Evolutionary conservation across 2,113 vertebrate species (phyloP), one percentile per base, ranked within the genome.

Genomic region (Ammodytes dubius): DNA sequence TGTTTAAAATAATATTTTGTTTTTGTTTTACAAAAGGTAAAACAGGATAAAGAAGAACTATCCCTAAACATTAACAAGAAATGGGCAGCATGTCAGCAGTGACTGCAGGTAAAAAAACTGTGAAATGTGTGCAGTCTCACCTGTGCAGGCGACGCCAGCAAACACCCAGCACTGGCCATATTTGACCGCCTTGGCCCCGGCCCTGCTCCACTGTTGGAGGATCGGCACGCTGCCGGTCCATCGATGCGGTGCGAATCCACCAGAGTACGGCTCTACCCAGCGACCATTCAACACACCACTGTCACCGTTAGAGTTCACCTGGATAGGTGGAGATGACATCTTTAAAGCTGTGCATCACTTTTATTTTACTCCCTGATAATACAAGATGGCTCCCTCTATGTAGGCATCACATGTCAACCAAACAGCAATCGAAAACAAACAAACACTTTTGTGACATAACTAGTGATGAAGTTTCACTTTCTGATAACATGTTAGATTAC

Each of bases 161-260:
- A 95, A 96, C 81, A 96, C 95, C 95, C 95, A 96, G 79, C 95
- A 96, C 90, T 96, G 95, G 6, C 95, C 95, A 8, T 95, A 96
- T 53, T 91, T 94, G 14, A 96, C 95, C 0, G 72, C 77, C 45
- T 42, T 75, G 19, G 45, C 78, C 3, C 94, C 90, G 0, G 74
- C 46, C 19, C 90, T 63, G 79, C 91, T 95, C 95, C 95, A 96
- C 81, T 88, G 80, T 8, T 56, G 88, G n/a, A 96, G 93, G 88
- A 96, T 95, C 0, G 92, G 88, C 65, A 94, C 92, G 13, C 95
- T 96, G 77, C 95, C 94, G 0, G 83, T 95, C 95, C 95, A 96
- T 5, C 75, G 83, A 14, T 81, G 56, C 0, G 95, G 95, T 0
- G 93, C 39, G 0, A 95, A 83, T 1, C 95, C 95, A 6, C 76